phyloP scores from a whole-genome alignment of 2,888 invertebrate genomes.

The Synanthedon andrenaeformis region DNA sequence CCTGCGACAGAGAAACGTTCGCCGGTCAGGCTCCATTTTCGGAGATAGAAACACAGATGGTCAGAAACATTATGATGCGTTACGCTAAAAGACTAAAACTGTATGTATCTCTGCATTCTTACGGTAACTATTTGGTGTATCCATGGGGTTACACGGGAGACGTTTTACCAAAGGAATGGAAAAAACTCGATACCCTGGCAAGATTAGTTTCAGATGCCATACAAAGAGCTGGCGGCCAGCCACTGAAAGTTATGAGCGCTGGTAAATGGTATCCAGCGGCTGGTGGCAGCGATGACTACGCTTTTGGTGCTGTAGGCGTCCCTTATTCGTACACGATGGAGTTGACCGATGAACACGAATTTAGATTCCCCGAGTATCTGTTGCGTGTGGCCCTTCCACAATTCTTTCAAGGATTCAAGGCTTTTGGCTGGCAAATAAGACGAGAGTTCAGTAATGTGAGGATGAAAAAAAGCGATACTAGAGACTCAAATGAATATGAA shows the following conservation, averaged over 20 bases:
- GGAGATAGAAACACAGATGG: constrained; percentile 69
- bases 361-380: constrained; percentile 72
- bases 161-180: constrained; percentile 56
- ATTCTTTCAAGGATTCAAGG: constrained; percentile 49
- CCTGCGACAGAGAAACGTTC: constrained; percentile 71
- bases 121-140: constrained; percentile 73
- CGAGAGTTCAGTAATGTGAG: constrained; percentile 27
- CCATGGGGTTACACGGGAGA: constrained; percentile 73
- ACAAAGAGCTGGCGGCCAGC: constrained; percentile 42
- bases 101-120: constrained; percentile 78
- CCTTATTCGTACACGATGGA: constrained; percentile 73
- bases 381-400: constrained; percentile 35
- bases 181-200: constrained; percentile 50
- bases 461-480: not conserved
- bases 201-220: constrained; percentile 49
- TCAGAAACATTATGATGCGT: constrained; percentile 65
- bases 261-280: constrained; percentile 72
- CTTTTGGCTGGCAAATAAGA: constrained; percentile 34
- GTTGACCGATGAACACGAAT: constrained; percentile 71
- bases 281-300: constrained; percentile 74
- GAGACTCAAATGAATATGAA: constrained; percentile 4
- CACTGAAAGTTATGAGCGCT: constrained; percentile 57
- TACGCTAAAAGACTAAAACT: constrained; percentile 65
- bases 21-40: constrained; percentile 72
- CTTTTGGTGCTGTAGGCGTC: constrained; percentile 63